These are phyloP conservation scores for Toxostoma redivivum DNA, from an alignment of 2,113 vertebrate genomes.

Conservation along the genomic window DNA sequence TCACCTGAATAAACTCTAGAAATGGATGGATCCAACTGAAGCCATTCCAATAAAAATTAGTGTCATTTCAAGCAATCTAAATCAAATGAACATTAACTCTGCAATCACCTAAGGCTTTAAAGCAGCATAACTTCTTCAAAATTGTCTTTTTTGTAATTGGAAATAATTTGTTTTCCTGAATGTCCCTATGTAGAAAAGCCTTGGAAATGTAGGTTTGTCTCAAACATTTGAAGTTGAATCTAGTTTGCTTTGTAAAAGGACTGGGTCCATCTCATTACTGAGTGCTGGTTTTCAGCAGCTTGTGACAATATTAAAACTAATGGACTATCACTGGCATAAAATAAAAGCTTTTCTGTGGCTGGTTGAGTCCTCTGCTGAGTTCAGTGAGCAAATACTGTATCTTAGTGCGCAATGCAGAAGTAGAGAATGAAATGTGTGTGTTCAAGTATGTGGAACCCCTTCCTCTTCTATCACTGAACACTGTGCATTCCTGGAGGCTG, in stretches of 20 bases:
- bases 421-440: not conserved
- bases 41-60: not conserved
- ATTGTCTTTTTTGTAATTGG: not conserved
- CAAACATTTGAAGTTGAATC: not conserved
- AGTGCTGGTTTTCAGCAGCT: not conserved
- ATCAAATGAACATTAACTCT: not conserved
- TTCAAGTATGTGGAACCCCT: not conserved
- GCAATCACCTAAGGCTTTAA: not conserved
- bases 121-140: not conserved
- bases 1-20: not conserved
- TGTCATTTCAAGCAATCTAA: not conserved
- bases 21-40: not conserved
- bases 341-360: conserved; percentile 9
- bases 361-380: not conserved
- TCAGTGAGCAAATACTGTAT: not conserved
- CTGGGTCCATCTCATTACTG: not conserved
- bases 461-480: accelerated
- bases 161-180: not conserved
- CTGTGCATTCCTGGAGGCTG: not conserved
- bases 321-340: not conserved
- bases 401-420: not conserved
- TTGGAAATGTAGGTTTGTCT: not conserved
- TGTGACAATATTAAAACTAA: not conserved
- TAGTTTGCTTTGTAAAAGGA: not conserved
- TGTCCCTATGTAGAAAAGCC: not conserved